Conservation (phyloP, 2,113 vertebrate species). For the Empidonax traillii region DNA sequence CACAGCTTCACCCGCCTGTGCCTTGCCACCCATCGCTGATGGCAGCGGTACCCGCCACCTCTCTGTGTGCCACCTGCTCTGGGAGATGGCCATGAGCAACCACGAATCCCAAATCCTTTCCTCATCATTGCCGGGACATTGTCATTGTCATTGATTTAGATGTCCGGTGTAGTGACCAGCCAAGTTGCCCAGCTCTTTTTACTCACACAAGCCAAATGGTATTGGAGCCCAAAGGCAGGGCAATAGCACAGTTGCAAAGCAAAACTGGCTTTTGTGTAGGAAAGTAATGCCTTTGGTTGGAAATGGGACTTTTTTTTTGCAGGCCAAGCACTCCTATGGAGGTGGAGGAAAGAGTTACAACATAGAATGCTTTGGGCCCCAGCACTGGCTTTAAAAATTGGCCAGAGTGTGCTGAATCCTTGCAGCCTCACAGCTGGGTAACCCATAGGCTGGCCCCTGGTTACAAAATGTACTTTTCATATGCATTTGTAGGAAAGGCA, state of each 20-base stretch:
- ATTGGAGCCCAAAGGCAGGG: background rate
- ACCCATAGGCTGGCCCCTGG: background rate
- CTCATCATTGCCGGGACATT: rapidly evolving
- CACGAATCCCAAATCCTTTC: background rate
- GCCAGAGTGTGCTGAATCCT: background rate
- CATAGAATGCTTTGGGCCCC: background rate
- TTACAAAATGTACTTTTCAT: background rate
- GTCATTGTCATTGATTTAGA: background rate
- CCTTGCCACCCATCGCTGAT: background rate
- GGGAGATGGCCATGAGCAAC: background rate
- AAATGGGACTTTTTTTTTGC: background rate
- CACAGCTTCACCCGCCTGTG: rapidly evolving
- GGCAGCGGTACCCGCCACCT: rapidly evolving
- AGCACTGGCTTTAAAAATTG: background rate
- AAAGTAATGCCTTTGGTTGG: background rate
- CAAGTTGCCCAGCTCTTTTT: background rate
- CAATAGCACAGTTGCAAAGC: background rate
- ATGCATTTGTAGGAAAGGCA: background rate
- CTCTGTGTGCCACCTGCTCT: rapidly evolving
- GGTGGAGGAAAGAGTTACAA: background rate
- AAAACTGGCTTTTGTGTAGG: background rate
- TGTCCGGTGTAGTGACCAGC: background rate
- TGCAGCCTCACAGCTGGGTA: rapidly evolving
- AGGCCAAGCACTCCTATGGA: background rate
- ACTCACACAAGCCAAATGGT: background rate